phyloP scores from a whole-genome alignment of 2,113 vertebrate genomes.

The Isichthys henryi region DNA sequence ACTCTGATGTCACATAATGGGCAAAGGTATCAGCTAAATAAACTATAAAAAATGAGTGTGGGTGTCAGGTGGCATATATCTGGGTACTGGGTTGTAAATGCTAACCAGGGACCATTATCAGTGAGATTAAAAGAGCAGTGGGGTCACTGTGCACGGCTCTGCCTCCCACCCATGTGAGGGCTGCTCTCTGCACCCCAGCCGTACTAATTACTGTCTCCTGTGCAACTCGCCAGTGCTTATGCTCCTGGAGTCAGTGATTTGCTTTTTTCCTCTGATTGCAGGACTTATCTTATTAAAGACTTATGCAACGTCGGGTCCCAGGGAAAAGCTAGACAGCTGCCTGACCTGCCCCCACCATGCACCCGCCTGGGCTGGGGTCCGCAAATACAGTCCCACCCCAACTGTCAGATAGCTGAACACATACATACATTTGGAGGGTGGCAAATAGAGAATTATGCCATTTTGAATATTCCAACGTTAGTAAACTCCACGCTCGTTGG shows the following conservation, averaged over 20 bases:
- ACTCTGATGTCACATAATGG: background rate
- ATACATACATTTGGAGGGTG: background rate
- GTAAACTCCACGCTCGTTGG: background rate
- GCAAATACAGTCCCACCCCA: background rate
- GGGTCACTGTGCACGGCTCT: conserved; percentile 47
- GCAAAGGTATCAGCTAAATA: background rate
- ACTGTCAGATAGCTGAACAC: background rate
- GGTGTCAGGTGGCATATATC: background rate
- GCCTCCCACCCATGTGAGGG: conserved; percentile 59
- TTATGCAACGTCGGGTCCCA: conserved; percentile 27
- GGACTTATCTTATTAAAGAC: conserved; percentile 43
- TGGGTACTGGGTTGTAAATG: background rate
- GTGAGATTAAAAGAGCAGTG: conserved; percentile 61
- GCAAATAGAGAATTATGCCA: background rate
- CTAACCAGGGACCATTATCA: conserved; percentile 41
- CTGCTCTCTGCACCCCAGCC: conserved; percentile 48
- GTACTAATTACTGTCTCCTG: conserved; percentile 48
- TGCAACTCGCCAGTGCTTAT: conserved; percentile 45
- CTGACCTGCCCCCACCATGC: conserved; percentile 10
- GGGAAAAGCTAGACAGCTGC: conserved; percentile 33
- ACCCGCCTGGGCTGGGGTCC: background rate
- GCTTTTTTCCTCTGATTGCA: conserved; percentile 39
- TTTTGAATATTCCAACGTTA: background rate
- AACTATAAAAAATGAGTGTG: background rate
- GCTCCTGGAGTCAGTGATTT: conserved; percentile 36